These are phyloP conservation scores for Noctilio leporinus DNA, from an alignment of 2,113 vertebrate genomes.

Conservation along the genomic window DNA sequence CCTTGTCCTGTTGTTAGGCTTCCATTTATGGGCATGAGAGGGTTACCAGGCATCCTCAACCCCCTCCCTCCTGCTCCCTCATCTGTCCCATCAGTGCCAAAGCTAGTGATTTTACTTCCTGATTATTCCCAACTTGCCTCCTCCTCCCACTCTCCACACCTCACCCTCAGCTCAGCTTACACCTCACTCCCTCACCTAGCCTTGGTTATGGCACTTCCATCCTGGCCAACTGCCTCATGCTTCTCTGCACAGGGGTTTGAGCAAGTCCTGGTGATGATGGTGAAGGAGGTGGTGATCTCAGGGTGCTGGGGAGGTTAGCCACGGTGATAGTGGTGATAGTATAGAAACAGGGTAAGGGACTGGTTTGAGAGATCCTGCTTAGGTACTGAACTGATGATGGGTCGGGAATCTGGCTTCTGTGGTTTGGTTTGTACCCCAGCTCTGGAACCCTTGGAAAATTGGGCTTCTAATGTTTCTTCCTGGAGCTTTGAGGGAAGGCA, in stretches of 20 bases:
- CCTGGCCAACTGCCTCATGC: background rate
- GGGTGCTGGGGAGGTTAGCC: too few relatives aligned
- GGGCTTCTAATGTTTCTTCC: background rate
- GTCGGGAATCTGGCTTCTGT: background rate
- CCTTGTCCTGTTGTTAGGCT: background rate
- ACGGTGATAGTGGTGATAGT: background rate
- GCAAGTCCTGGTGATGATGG: background rate
- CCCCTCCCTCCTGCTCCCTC: background rate
- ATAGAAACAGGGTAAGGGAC: background rate
- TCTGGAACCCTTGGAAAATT: background rate
- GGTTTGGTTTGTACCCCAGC: background rate
- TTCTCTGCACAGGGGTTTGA: too few relatives aligned
- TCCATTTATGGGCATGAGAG: background rate
- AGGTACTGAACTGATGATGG: background rate
- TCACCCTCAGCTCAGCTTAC: background rate
- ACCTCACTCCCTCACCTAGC: too few relatives aligned
- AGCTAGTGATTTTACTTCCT: background rate
- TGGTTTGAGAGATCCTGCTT: background rate
- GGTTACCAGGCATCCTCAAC: background rate
- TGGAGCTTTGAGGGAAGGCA: background rate
- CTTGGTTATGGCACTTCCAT: background rate
- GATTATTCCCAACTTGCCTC: background rate
- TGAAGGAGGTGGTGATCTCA: too few relatives aligned
- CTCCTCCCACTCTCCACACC: background rate
- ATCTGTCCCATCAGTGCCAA: fast-evolving